These are phyloP conservation scores for Trematomus bernacchii DNA, from an alignment of 2,797 vertebrate genomes.

Conservation along the genomic window DNA sequence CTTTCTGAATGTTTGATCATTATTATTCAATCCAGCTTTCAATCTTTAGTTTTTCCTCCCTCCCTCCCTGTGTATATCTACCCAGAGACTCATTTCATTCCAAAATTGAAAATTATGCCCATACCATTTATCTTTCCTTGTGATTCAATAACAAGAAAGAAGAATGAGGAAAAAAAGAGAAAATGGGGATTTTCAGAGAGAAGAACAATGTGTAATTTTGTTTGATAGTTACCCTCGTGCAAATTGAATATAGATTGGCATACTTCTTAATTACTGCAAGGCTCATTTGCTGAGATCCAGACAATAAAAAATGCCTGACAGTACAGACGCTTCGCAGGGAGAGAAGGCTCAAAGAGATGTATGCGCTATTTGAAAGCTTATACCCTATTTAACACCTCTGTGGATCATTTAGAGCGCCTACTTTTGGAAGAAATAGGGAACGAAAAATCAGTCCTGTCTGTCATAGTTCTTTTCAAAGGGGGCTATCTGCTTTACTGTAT, in stretches of 20 bases:
- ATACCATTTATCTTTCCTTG: conserved; percentile 72
- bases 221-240: conserved; percentile 66
- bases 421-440: conserved; percentile 38
- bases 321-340: conserved; percentile 46
- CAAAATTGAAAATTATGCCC: conserved; percentile 74
- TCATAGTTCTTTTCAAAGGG: conserved; percentile 12
- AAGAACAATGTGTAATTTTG: conserved; percentile 72
- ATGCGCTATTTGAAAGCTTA: conserved; percentile 52
- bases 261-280: conserved; percentile 74
- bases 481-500: conserved; percentile 27
- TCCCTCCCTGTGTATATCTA: conserved; percentile 46
- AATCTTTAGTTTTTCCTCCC: conserved; percentile 28
- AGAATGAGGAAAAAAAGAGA: conserved; percentile 41
- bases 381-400: conserved; percentile 26
- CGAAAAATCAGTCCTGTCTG: conserved; percentile 11
- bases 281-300: conserved; percentile 70
- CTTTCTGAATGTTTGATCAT: conserved; percentile 58
- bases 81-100: conserved; percentile 67
- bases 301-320: conserved; percentile 65
- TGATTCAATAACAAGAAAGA: conserved; percentile 72
- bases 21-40: conserved; percentile 64
- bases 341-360: conserved; percentile 50
- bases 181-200: conserved; percentile 56
- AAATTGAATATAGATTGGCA: conserved; percentile 78
- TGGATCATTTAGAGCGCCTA: conserved; percentile 36